Percentiles rank a stretch among this genome's conserved stretches.
Evolutionary conservation across 2,113 vertebrate species (phyloP).

Genomic region (Archilochus colubris): DNA sequence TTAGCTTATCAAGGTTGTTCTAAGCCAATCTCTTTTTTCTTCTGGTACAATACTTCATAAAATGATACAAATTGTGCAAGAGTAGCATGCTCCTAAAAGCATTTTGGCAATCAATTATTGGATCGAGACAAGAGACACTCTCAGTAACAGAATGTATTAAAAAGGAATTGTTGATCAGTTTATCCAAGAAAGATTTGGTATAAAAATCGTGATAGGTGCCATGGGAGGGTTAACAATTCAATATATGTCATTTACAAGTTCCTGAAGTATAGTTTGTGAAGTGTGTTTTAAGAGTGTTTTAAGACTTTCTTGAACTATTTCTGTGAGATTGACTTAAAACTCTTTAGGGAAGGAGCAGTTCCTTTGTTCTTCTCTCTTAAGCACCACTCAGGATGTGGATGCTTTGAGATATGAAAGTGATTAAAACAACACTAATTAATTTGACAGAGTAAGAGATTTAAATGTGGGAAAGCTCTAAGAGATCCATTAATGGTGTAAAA

Average conservation of each 20-base stretch:
- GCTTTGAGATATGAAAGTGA: background rate
- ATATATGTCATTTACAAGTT: background rate
- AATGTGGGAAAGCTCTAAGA: background rate
- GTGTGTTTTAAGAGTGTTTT: background rate
- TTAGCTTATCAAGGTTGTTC: background rate
- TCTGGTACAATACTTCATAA: background rate
- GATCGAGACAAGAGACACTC: background rate
- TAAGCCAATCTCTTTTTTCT: background rate
- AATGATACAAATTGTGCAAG: background rate
- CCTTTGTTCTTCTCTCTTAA: background rate
- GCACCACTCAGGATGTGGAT: background rate
- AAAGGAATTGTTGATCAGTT: background rate
- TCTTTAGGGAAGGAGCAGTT: background rate
- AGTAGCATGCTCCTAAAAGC: background rate
- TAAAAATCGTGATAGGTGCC: background rate
- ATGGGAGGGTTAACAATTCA: background rate
- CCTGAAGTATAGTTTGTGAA: background rate
- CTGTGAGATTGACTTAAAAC: background rate
- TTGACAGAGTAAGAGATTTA: background rate
- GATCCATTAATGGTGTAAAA: background rate
- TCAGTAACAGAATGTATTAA: background rate
- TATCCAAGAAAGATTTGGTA: background rate
- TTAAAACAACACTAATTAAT: constrained; percentile 30
- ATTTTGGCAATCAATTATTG: background rate
- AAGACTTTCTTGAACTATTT: background rate